Percentiles rank a stretch among this genome's conserved stretches.
These are phyloP conservation scores for Chrysocyon brachyurus DNA, from an alignment of 2,797 vertebrate species.

Conservation along the genomic window DNA sequence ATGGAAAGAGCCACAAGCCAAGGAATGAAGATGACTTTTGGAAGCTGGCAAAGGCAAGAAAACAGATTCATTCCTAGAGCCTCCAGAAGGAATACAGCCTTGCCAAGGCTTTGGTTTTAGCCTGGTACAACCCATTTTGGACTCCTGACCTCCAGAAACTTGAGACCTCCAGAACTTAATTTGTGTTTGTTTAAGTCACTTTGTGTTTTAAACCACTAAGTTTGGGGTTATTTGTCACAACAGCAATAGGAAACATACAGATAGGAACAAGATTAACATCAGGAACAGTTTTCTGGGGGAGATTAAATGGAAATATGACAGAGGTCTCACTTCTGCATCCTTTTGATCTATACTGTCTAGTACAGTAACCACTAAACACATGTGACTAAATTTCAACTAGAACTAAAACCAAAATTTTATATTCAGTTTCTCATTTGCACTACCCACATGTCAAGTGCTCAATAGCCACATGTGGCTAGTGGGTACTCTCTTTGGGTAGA, in stretches of 20 bases:
- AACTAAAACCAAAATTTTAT: background rate
- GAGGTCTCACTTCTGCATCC: background rate
- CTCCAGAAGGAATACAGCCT: background rate
- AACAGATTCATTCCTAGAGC: background rate
- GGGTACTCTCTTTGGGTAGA: background rate
- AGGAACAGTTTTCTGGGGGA: background rate
- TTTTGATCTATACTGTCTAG: background rate
- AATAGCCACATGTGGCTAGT: background rate
- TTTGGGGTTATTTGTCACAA: background rate
- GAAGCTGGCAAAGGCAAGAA: background rate
- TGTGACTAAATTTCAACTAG: background rate
- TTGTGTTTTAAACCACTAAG: background rate
- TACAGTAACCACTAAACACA: background rate
- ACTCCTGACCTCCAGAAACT: background rate
- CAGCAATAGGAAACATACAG: background rate
- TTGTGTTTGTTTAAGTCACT: background rate
- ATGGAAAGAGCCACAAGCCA: background rate
- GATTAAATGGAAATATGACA: background rate
- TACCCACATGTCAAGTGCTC: background rate
- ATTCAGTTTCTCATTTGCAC: constrained; percentile 2
- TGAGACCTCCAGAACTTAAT: background rate
- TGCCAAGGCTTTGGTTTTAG: background rate
- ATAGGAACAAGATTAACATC: background rate
- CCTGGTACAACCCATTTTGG: background rate
- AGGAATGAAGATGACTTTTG: background rate